Conservation (phyloP, 1,140 invertebrate genomes). For the Drosophila navojoa region DNA sequence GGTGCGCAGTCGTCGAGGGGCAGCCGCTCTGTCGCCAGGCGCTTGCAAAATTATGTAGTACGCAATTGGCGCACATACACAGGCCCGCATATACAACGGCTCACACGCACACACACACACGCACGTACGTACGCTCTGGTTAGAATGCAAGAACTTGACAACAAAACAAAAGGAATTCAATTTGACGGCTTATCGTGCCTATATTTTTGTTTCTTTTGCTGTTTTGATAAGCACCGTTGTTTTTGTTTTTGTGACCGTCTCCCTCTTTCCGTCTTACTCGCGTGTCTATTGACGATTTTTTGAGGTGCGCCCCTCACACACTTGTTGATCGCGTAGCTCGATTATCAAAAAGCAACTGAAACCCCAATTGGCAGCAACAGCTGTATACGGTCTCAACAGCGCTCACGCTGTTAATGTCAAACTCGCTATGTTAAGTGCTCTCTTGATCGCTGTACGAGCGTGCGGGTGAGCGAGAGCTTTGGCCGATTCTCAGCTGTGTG, state of each 20-base stretch:
- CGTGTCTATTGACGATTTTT: not conserved
- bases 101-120: constrained; percentile 10
- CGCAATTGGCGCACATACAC: constrained; percentile 51
- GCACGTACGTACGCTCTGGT: not conserved
- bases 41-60: constrained; percentile 65
- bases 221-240: constrained; percentile 41
- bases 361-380: constrained; percentile 25
- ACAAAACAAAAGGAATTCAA: constrained; percentile 23
- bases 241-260: constrained; percentile 5
- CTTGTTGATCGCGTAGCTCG: constrained; percentile 38
- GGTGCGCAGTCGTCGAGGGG: constrained; percentile 22
- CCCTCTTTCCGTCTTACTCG: not conserved
- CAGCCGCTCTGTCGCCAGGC: constrained; percentile 58
- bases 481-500: constrained; percentile 4
- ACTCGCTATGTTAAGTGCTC: not conserved
- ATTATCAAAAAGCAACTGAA: constrained; percentile 50
- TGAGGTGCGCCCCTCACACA: not conserved
- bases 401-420: not conserved
- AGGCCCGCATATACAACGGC: not conserved
- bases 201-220: constrained; percentile 30
- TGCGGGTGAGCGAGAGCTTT: constrained; percentile 21
- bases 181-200: constrained; percentile 29
- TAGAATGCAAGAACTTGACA: constrained; percentile 26
- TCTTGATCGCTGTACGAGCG: constrained; percentile 16
- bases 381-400: constrained; percentile 1